These are phyloP conservation scores for Cladorhizidae sp. DNA, from an alignment of 37 sponge, comb jelly and placozoan species.

Conservation along the genomic window DNA sequence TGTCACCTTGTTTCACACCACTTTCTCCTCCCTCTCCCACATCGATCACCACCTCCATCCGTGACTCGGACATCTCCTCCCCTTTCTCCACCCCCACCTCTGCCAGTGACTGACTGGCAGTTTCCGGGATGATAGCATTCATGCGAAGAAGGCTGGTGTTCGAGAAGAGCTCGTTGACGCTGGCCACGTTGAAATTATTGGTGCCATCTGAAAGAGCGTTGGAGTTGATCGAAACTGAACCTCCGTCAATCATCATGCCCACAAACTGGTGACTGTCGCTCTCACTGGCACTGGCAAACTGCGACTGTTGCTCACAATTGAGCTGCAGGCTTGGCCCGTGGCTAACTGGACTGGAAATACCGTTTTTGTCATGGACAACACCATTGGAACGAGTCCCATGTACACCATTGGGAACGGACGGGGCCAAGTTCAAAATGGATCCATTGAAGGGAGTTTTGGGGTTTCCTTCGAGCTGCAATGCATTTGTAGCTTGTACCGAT, in stretches of 20 bases:
- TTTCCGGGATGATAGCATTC: conserved; percentile 46
- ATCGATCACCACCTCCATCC: not conserved
- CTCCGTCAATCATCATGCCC: not conserved
- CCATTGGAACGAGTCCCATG: too few species aligned
- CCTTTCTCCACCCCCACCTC: conserved; percentile 3
- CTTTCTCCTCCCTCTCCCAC: not conserved
- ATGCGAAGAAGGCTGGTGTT: conserved; percentile 51
- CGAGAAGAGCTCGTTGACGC: conserved; percentile 52
- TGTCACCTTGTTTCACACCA: conserved; percentile 37
- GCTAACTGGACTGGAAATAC: not conserved
- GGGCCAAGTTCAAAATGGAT: too few species aligned
- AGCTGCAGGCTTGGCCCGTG: not conserved
- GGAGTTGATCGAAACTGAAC: conserved; percentile 40
- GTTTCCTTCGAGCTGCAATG: not conserved
- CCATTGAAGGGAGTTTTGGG: too few species aligned
- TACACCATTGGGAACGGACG: too few species aligned
- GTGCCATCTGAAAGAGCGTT: conserved; percentile 39
- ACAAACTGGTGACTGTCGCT: not conserved
- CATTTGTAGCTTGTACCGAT: not conserved
- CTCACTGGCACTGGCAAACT: not conserved
- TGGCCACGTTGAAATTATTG: conserved; percentile 31
- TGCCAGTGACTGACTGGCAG: conserved; percentile 2
- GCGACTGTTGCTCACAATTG: not conserved
- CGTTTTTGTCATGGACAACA: too few species aligned
- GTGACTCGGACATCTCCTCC: not conserved